Conservation (phyloP, 2,797 vertebrate genomes). For the Staurois parvus region DNA sequence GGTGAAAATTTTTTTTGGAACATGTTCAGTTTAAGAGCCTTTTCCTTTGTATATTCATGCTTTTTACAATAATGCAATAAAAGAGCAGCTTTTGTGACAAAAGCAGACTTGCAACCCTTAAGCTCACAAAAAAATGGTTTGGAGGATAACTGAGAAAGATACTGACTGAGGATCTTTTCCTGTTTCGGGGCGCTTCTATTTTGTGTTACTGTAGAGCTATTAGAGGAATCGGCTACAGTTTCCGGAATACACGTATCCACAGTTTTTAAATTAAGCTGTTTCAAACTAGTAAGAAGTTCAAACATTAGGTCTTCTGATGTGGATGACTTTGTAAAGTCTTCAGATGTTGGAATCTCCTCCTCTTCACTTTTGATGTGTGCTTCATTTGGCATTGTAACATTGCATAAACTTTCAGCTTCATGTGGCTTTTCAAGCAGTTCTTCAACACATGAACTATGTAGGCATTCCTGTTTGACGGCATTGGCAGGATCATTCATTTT, state of each 20-base stretch:
- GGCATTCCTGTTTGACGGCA: constrained; percentile 1
- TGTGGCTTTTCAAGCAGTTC: constrained; percentile 68
- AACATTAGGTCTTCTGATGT: constrained; percentile 80
- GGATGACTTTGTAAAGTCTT: constrained; percentile 70
- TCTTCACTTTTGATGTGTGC: constrained; percentile 66
- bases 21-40: constrained; percentile 86
- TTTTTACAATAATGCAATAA: constrained; percentile 88
- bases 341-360: constrained; percentile 72
- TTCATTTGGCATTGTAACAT: constrained; percentile 64
- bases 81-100: constrained; percentile 89
- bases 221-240: constrained; percentile 73
- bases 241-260: constrained; percentile 67
- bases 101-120: constrained; percentile 85
- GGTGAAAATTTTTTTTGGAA: constrained; percentile 88
- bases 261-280: constrained; percentile 87
- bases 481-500: constrained; percentile 74
- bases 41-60: constrained; percentile 85
- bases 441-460: not conserved
- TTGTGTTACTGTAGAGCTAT: constrained; percentile 72
- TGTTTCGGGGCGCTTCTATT: constrained; percentile 74
- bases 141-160: constrained; percentile 78
- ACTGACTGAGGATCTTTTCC: constrained; percentile 74
- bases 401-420: constrained; percentile 70
- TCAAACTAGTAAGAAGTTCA: constrained; percentile 87
- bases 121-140: constrained; percentile 91